Evolutionary conservation across 2,113 vertebrate species (phyloP).

Genomic region (Cottus gobio): DNA sequence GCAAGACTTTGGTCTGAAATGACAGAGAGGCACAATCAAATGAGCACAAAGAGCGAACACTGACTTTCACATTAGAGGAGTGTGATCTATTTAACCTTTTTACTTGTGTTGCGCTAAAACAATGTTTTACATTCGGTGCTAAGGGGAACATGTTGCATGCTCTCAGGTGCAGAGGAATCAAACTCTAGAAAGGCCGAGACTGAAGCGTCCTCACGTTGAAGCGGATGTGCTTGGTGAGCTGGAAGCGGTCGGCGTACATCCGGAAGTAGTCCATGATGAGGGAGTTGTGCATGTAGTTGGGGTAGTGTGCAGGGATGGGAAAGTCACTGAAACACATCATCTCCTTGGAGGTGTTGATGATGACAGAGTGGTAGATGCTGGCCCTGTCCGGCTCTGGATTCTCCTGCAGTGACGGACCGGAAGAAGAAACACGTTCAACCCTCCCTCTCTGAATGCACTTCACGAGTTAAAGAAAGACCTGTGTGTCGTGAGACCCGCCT

Average conservation of each 20-base stretch:
- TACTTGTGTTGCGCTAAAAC: no score
- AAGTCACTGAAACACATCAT: slow-evolving; percentile 97
- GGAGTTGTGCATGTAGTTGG: slow-evolving; percentile 94
- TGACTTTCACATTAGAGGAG: no score
- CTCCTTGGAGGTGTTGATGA: slow-evolving; percentile 96
- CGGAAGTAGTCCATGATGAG: slow-evolving; percentile 90
- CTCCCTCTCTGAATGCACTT: neutral
- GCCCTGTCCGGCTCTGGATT: slow-evolving; percentile 85
- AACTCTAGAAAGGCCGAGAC: neutral
- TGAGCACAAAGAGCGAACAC: neutral
- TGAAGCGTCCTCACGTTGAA: slow-evolving; percentile 83
- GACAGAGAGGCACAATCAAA: slow-evolving; percentile 9
- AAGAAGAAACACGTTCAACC: no score
- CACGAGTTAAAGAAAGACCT: neutral
- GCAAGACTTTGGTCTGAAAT: slow-evolving; percentile 86
- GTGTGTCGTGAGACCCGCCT: slow-evolving; percentile 70
- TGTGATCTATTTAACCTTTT: no score
- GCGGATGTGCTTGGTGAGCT: slow-evolving; percentile 86
- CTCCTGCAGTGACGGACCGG: slow-evolving; percentile 86
- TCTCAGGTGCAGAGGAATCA: neutral
- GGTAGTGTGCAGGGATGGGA: slow-evolving; percentile 88
- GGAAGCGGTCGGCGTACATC: slow-evolving; percentile 87
- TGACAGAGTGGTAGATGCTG: slow-evolving; percentile 92
- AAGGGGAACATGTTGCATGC: neutral
- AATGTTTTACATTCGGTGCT: neutral